These are phyloP conservation scores for Peromyscus leucopus DNA, from an alignment of 2,113 vertebrate genomes.

Conservation along the genomic window DNA sequence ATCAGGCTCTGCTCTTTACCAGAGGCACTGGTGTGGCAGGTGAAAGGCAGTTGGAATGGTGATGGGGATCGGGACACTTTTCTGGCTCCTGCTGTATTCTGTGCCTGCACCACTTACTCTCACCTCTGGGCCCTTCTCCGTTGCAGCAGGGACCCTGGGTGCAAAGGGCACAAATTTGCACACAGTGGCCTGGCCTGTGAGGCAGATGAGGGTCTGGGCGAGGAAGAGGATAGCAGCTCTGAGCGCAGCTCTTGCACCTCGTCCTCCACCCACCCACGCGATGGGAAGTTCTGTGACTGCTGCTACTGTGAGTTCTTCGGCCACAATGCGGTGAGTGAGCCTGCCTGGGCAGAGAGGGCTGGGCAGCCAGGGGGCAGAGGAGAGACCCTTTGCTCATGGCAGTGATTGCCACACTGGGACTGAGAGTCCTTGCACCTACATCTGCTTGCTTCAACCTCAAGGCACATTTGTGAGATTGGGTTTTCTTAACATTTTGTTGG, in stretches of 20 bases:
- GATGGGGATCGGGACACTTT: background rate
- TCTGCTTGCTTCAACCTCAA: background rate
- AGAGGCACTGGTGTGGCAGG: background rate
- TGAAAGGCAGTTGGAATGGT: background rate
- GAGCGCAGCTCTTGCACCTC: constrained; percentile 99
- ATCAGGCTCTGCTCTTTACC: background rate
- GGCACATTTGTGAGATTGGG: constrained; percentile 60
- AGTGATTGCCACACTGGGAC: background rate
- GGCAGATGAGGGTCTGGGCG: constrained; percentile 94
- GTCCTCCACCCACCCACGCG: constrained; percentile 97
- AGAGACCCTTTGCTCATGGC: background rate
- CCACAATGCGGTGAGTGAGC: constrained; percentile 95
- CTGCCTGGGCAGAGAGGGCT: constrained; percentile 50
- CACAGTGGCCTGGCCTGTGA: constrained; percentile 94
- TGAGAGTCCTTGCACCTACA: background rate
- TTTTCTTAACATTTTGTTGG: constrained; percentile 50
- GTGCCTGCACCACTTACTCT: background rate
- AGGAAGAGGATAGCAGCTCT: constrained; percentile 99
- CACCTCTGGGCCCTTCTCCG: constrained; percentile 63
- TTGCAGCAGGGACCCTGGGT: constrained; percentile 93
- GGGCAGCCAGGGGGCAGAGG: constrained; percentile 63
- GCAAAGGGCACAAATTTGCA: constrained; percentile 97
- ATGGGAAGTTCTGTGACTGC: constrained; percentile 99
- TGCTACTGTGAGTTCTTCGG: constrained; percentile 99
- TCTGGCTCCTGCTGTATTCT: background rate